Evolutionary conservation across 1,140 invertebrate genomes (phyloP), one percentile per base, ranked within the genome.

Genomic region (Drosophila novamexicana): DNA sequence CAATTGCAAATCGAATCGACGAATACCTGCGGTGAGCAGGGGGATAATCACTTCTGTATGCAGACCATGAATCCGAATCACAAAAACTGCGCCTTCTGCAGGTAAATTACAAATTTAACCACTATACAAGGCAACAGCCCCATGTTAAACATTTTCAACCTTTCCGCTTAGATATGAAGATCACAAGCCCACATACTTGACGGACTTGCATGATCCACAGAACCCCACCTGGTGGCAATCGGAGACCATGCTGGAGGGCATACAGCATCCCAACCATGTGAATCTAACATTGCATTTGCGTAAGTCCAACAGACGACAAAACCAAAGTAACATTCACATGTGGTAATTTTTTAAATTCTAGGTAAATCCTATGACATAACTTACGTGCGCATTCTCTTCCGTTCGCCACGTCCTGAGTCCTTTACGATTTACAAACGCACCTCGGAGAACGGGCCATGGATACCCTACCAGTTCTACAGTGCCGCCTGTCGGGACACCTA

Each of bases 151-250:
- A 14, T 1, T 36, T 22, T 7, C 0, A 32, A 1, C 16, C 7
- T 2, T 47, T 9, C 0, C 9, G 16, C 22, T 1, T 29, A 92
- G 91, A 70, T 71, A 78, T 18, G 64, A 75, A 0, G 90, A 92
- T 77, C 90, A 92, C 63, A 81, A 77, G 74, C 79, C 92, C 14
- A 72, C 81, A n/a, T 98, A 95, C 91, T 93, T 99, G 53, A 99
- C 98, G 0, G 99, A 99, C 93, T 95, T 97, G 81, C 97, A 98
- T 77, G 95, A 96, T 80, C 96, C 96, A 69, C 95, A 96, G 70
- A 97, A 98, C 90, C 95, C 96, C 71, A 99, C 99, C 0, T 99
- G 98, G 98, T 99, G 99, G 98, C 98, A 99, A 91, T 99, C 98
- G 2, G 97, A 99, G 85, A 99, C 99, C 0, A 99, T 99, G 97